These are phyloP conservation scores for Pasiphila rectangulata DNA, from an alignment of 2,888 invertebrate species.

Conservation along the genomic window DNA sequence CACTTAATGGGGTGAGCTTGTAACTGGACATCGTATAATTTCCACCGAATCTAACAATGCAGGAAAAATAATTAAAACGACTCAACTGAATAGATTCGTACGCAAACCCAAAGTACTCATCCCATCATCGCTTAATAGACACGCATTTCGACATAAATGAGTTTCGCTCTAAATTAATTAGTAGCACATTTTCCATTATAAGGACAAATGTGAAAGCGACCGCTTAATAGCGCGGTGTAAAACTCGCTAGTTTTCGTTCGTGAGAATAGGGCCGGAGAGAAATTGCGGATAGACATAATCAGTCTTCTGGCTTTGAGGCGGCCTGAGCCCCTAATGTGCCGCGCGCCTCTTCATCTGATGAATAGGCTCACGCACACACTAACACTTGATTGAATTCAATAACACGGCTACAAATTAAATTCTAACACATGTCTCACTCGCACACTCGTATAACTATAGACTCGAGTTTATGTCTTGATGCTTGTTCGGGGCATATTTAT, in stretches of 20 bases:
- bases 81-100: conserved; percentile 46
- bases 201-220: conserved; percentile 81
- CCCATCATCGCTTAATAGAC: conserved; percentile 78
- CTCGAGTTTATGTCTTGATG: conserved; percentile 31
- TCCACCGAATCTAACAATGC: conserved; percentile 53
- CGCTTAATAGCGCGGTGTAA: conserved; percentile 81
- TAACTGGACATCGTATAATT: conserved; percentile 77
- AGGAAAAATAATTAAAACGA: conserved; percentile 56
- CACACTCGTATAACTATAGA: conserved; percentile 5
- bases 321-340: conserved; percentile 74
- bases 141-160: conserved; percentile 80
- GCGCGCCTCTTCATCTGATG: conserved; percentile 72
- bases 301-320: conserved; percentile 81
- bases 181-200: conserved; percentile 81
- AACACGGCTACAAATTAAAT: conserved; percentile 44
- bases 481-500: conserved; percentile 34
- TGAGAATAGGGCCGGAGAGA: conserved; percentile 78
- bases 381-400: conserved; percentile 54
- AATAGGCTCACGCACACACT: conserved; percentile 66
- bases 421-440: conserved; percentile 28
- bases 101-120: conserved; percentile 63
- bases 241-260: conserved; percentile 81
- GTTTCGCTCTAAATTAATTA: conserved; percentile 81
- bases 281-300: conserved; percentile 81
- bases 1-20: conserved; percentile 79